Conservation (phyloP, 2,797 vertebrate species). For the Thaleichthys pacificus region DNA sequence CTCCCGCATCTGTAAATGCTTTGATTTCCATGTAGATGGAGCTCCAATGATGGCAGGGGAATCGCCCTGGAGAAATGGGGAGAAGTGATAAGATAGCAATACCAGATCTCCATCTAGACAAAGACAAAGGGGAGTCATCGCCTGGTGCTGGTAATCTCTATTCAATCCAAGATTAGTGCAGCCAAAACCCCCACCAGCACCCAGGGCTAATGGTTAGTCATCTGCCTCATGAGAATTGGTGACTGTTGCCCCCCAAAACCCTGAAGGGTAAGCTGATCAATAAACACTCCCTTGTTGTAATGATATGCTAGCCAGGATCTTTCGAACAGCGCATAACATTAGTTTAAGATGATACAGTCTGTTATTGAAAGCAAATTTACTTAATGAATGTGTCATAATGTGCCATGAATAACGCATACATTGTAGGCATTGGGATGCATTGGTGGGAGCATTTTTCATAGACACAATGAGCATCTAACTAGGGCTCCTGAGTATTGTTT, state of each 20-base stretch:
- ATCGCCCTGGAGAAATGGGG: constrained; percentile 60
- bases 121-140: constrained; percentile 51
- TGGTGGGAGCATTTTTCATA: not conserved
- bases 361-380: constrained; percentile 3
- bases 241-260: constrained; percentile 38
- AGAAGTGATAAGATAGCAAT: constrained; percentile 62
- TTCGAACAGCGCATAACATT: constrained; percentile 22
- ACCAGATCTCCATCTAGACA: constrained; percentile 60
- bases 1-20: constrained; percentile 60
- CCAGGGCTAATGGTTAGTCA: constrained; percentile 56
- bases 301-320: constrained; percentile 6
- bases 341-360: too few species aligned
- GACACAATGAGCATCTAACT: not conserved
- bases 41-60: constrained; percentile 48
- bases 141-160: constrained; percentile 64
- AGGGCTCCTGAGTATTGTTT: constrained; percentile 19
- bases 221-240: constrained; percentile 44
- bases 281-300: constrained; percentile 43
- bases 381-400: not conserved
- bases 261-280: constrained; percentile 46
- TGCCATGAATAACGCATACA: not conserved
- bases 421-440: not conserved
- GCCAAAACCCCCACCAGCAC: constrained; percentile 4
- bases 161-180: constrained; percentile 64
- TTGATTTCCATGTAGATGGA: constrained; percentile 70